Base-by-base conservation (phyloP, 2,888 invertebrate species). In the Himalopsyche japonica region DNA sequence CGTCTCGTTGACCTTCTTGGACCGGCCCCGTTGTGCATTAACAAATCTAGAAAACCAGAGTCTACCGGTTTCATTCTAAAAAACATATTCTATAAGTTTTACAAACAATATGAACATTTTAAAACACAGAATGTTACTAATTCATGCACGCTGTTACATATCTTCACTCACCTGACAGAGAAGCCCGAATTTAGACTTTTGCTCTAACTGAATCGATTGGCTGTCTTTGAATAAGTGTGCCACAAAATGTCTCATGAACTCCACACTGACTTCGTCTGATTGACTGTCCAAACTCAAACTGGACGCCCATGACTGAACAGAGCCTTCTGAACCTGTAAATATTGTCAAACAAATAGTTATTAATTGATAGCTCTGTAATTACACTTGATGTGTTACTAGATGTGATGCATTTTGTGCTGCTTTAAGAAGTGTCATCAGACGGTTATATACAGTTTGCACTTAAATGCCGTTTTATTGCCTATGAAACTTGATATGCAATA, bases 21-120 rank as follows among this genome's bases (percentile, higher is more conserved):
- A 92, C 83, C 93, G 93, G 76, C 93, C 93, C 86, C 95, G 91
- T 90, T 95, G 93, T 24, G 93, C 93, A 88, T 94, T 94, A 15
- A 95, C 93, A 88, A 94, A 94, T 82, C 95, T 91, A 4, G 95
- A 93, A 89, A 95, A 95, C 95, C 95, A 95, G 83, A 94, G 90
- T 80, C 95, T 91, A 0, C 95, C 95, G 8, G 92, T 91, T 89
- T 94, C 94, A 76, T 91, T 91, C 91, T 92, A 88, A n/a, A 88
- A 89, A 57, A 57, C 27, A 70, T 70, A 70, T 70, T 70, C 70
- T 70, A 70, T 70, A 70, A 70, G 70, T 70, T 70, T 70, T 70
- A 27, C 27, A 70, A 70, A 70, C 27, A 70, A 70, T 27, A 30
- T 70, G 24, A 20, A 70, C 70, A 70, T 27, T 27, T 30, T 27